These are phyloP conservation scores for Cataglyphis albicans DNA, from an alignment of 2,888 invertebrate genomes.

Conservation along the genomic window DNA sequence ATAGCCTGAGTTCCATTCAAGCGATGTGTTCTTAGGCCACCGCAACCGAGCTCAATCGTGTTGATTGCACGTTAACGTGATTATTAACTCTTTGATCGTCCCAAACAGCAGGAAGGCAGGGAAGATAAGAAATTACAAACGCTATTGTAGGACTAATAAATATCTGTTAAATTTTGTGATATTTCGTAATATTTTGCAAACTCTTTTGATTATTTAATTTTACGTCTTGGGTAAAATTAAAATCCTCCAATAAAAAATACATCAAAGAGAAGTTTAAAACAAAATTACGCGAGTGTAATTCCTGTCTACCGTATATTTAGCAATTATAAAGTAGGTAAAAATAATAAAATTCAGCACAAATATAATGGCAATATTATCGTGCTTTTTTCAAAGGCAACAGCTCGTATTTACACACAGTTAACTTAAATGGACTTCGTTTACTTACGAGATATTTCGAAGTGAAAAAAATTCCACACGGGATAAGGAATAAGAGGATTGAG, in stretches of 20 bases:
- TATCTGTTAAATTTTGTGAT: not conserved
- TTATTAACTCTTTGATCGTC: slow-evolving; percentile 5
- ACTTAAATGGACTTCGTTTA: slow-evolving; percentile 26
- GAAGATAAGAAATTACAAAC: not conserved
- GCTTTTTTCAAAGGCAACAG: not conserved
- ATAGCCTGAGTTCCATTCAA: slow-evolving; percentile 66
- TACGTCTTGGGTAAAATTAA: not conserved
- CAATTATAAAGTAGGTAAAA: not conserved
- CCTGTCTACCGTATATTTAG: not conserved
- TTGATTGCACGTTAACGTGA: slow-evolving; percentile 47
- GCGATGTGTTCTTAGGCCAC: slow-evolving; percentile 53
- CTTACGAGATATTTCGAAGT: slow-evolving; percentile 31
- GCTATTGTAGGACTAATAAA: not conserved
- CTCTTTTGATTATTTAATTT: not conserved
- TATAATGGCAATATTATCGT: not conserved
- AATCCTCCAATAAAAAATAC: not conserved
- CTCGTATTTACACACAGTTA: not conserved
- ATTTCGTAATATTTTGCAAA: not conserved
- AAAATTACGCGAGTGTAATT: not conserved
- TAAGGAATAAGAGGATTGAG: not conserved
- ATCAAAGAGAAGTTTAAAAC: not conserved
- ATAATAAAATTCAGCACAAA: not conserved
- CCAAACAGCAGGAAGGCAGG: not conserved
- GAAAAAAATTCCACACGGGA: slow-evolving; percentile 20
- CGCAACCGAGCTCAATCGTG: slow-evolving; percentile 50